Base-by-base conservation (phyloP, 37 sponge, comb jelly and placozoan species). In the Ianthella basta region DNA sequence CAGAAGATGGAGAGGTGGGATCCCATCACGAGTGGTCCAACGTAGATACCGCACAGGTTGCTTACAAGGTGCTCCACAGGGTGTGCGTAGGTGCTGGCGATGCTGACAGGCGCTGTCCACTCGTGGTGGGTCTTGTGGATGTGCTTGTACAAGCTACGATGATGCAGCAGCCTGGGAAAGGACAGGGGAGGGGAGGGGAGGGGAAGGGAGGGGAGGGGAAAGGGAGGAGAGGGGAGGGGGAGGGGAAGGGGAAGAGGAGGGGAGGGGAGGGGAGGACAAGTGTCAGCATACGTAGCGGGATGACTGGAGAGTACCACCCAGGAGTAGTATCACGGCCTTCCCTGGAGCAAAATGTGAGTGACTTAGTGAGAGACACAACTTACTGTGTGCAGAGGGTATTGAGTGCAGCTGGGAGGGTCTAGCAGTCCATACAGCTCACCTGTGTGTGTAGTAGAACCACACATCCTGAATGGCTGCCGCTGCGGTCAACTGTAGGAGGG, bases 71-170 rank as follows among this genome's bases (percentile, higher is more conserved):
- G 86, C 79, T 97, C 98, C 35, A 95, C 19, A 19, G 98, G 95
- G 37, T 90, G 87, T 66, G 92, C 91, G 78, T 97, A 95, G 60
- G 92, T 56, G 36, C 85, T 77, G 23, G 85, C 72, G 36, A 97
- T 82, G 21, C 88, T 87, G 33, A 92, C 83, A 0, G 98, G 98
- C 16, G 93, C 86, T 41, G 75, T 87, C 95, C 93, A 94, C 72
- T 97, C 93, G 79, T 97, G 98, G 70, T 97, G 98, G 1, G 40
- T 83, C 85, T 97, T 97, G 88, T 97, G 98, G 50, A 92, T 84
- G 69, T 37, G 61, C 61, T 89, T 92, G 88, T 95, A 97, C 56
- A 97, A 72, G 39, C 8, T 55, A 10, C 95, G 93, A 53, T 87
- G 87, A 68, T 97, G 98, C n/a, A 94, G 80, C 35, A 97, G 40